These are phyloP conservation scores for Rhagophthalmus giganteus DNA, from an alignment of 2,888 invertebrate genomes.

Conservation along the genomic window DNA sequence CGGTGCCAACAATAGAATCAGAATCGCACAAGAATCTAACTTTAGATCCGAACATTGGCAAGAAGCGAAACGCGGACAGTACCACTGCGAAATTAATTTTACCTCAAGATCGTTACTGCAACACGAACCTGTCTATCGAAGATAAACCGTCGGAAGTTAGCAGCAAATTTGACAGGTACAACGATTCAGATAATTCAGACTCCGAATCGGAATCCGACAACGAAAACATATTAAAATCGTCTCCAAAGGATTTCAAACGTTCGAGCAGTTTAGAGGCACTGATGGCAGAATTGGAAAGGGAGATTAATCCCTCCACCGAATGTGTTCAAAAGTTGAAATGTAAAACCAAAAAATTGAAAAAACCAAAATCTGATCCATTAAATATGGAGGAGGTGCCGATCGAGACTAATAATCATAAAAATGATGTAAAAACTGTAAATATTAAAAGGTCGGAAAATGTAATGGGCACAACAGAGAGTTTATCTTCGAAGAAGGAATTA, in stretches of 20 bases:
- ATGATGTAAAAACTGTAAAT: not conserved
- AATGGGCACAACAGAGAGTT: too few relatives aligned
- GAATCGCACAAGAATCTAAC: too few relatives aligned
- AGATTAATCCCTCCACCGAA: slow-evolving; percentile 47
- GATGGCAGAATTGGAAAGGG: slow-evolving; percentile 59
- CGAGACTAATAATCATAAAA: not conserved
- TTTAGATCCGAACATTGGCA: too few relatives aligned
- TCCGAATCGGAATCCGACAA: slow-evolving; percentile 47
- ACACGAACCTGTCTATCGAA: slow-evolving; percentile 27
- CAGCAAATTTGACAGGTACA: slow-evolving; percentile 59
- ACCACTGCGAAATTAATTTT: slow-evolving; percentile 41
- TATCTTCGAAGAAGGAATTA: too few relatives aligned
- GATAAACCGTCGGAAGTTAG: slow-evolving; percentile 34
- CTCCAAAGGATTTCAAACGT: slow-evolving; percentile 54
- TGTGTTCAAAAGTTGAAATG: too few relatives aligned
- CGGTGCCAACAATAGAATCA: slow-evolving; percentile 55
- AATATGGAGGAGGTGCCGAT: too few relatives aligned
- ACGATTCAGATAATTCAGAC: slow-evolving; percentile 55
- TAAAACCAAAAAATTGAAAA: not conserved
- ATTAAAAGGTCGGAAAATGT: not conserved
- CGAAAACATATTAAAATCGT: slow-evolving; percentile 45
- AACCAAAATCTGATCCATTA: too few relatives aligned
- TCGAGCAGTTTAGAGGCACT: slow-evolving; percentile 58
- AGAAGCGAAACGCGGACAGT: too few relatives aligned
- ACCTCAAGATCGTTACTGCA: slow-evolving; percentile 49